Evolutionary conservation across 1,140 invertebrate genomes (phyloP).

Genomic region (Saccostrea echinata): DNA sequence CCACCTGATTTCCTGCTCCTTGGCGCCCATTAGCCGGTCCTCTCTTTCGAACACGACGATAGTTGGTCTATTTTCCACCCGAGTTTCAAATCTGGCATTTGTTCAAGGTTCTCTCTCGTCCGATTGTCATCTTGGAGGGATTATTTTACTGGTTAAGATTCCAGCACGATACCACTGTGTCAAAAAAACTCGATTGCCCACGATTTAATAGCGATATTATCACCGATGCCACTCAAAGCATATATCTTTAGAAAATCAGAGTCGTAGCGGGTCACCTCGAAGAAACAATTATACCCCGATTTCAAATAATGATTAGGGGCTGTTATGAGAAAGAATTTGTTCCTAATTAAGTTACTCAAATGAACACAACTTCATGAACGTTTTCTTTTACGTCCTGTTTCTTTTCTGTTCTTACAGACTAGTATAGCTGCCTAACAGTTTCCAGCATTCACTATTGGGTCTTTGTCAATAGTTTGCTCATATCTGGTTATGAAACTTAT

Average conservation of each 20-base stretch:
- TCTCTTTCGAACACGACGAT: not conserved
- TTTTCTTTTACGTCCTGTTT: not conserved
- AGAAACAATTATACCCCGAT: slow-evolving; percentile 39
- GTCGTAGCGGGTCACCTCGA: slow-evolving; percentile 31
- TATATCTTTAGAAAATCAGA: slow-evolving; percentile 20
- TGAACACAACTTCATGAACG: not conserved
- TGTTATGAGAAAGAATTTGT: slow-evolving; percentile 33
- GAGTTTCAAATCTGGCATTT: slow-evolving; percentile 15
- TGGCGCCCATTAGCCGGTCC: not conserved
- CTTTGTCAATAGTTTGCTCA: not conserved
- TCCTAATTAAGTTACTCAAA: slow-evolving; percentile 19
- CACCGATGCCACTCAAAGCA: slow-evolving; percentile 22
- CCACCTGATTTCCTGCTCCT: not conserved
- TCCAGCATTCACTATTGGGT: not conserved
- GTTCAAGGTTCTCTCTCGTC: slow-evolving; percentile 16
- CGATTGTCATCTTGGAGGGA: slow-evolving; percentile 39
- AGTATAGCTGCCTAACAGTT: not conserved
- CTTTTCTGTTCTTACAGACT: not conserved
- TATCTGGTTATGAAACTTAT: not conserved
- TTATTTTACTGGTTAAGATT: slow-evolving; percentile 43
- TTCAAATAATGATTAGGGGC: slow-evolving; percentile 32
- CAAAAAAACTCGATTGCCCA: slow-evolving; percentile 38
- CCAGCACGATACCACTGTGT: slow-evolving; percentile 37
- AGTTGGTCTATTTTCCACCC: slow-evolving; percentile 40
- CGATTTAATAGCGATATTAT: slow-evolving; percentile 44